Conservation (phyloP, 2,888 invertebrate genomes). For the Melikaiella ostensackeni region DNA sequence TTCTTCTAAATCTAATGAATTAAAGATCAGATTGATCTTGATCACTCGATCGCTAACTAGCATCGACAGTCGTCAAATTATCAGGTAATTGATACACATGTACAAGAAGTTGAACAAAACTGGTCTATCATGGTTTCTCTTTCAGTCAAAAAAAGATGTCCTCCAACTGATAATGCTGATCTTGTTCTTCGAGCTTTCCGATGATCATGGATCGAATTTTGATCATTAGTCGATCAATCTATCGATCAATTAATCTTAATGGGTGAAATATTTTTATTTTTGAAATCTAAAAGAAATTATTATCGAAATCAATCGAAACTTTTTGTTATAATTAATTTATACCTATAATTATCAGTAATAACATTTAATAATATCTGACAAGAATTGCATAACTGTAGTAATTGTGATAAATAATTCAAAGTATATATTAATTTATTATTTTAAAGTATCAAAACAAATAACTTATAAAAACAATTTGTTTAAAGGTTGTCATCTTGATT, state of each 20-base stretch:
- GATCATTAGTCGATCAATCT: background rate
- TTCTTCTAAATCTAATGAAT: conserved; percentile 7
- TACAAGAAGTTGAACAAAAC: conserved; percentile 7
- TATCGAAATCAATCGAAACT: background rate
- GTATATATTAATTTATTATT: background rate
- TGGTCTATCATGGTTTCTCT: conserved; percentile 33
- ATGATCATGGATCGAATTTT: conserved; percentile 5
- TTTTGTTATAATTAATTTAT: no score
- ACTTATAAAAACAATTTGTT: background rate
- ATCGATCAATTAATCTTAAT: background rate
- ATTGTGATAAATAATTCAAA: no score
- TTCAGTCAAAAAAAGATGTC: conserved; percentile 6
- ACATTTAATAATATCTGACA: no score
- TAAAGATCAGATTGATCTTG: background rate
- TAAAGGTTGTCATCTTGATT: background rate
- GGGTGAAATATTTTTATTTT: no score
- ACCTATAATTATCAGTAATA: no score
- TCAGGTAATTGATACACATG: conserved; percentile 27
- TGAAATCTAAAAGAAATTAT: background rate
- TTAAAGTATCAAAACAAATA: background rate
- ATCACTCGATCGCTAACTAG: background rate
- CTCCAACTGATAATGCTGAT: conserved; percentile 9
- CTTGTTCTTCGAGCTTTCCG: conserved; percentile 1
- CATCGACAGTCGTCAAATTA: conserved; percentile 35
- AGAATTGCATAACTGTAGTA: no score